Base-by-base conservation (phyloP, 2,113 vertebrate genomes). In the Cyprinodon brontotheroides region DNA sequence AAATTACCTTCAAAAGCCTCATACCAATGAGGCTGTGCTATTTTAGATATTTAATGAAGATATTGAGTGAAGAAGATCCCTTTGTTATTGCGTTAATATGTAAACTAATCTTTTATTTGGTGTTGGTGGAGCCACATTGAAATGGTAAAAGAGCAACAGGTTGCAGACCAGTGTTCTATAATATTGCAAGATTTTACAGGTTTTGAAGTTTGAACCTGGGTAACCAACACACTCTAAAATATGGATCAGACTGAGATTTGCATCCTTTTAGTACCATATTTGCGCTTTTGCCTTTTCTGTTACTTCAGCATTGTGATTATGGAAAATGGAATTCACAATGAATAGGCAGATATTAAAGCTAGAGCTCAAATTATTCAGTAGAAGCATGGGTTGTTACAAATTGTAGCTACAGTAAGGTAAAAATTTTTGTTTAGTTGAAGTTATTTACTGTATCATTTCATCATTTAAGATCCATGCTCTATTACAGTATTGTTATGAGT, bases 211-310 rank as follows among this genome's bases (percentile, higher is more conserved):
- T 20, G n/a, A 11, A 12, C 53, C 40, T 11, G n/a, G 11, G 0
- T 6, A 53, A 45, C 15, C 59, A 40, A 2, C 4, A 39, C 29
- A 61, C n/a, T n/a, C 50, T 17, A 12, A 15, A 41, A 22, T 4
- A 36, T 63, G 45, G 29, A 61, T 68, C 11, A 68, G 65, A 15
- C 15, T 61, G 57, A 60, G 37, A 62, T 50, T 7, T 37, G 57
- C 8, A 3, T 0, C 13, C 29, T 71, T 29, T 60, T 0, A n/a
- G 36, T 17, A 0, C 8, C 63, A 72, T 11, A 22, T 65, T 41
- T 0, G n/a, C 0, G 8, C 8, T n/a, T 45, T 12, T 8, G 39
- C 11, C 29, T 10, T 29, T 11, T 43, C 29, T 38, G 1, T 36
- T 61, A 7, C 8, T 48, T 61, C 17, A 64, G 17, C 20, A 57